Evolutionary conservation across 35 echinoderm and acorn worm genomes (phyloP).

Genomic region (Patiria miniata): DNA sequence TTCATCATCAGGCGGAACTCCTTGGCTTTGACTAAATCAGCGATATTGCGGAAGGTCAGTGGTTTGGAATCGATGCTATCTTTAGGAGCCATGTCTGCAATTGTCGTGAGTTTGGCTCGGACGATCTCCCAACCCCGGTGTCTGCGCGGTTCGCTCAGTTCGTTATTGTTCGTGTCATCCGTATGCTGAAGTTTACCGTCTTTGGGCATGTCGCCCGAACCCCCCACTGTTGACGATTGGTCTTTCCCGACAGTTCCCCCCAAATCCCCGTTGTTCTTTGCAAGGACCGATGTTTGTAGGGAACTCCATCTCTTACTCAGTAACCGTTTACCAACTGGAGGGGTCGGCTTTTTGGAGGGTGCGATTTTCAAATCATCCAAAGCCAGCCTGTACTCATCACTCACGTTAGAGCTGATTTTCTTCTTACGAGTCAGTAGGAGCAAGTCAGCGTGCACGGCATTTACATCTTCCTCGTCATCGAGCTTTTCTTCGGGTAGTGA

Average conservation of each 20-base stretch:
- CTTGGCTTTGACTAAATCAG: constrained; percentile 80
- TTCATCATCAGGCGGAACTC: constrained; percentile 82
- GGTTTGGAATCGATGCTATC: constrained; percentile 67
- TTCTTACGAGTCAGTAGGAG: not conserved
- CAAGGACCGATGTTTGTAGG: not conserved
- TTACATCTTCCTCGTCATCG: not conserved
- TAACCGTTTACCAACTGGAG: constrained; percentile 6
- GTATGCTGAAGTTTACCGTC: not conserved
- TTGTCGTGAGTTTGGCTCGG: constrained; percentile 47
- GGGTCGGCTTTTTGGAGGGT: not conserved
- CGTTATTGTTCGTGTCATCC: not conserved
- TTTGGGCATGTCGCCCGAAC: not conserved
- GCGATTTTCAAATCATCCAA: not conserved
- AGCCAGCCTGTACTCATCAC: not conserved
- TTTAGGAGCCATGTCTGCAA: constrained; percentile 74
- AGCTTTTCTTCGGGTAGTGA: not conserved
- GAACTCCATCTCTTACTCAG: not conserved
- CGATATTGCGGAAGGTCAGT: constrained; percentile 58
- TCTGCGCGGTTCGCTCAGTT: not conserved
- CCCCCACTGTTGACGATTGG: not conserved
- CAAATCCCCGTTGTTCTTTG: not conserved
- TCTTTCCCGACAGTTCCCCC: not conserved
- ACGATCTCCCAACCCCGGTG: constrained; percentile 78
- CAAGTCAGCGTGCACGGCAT: not conserved
- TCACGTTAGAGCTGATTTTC: not conserved